phyloP scores from a whole-genome alignment of 1,140 invertebrate species.

The Pogonomyrmex barbatus region DNA sequence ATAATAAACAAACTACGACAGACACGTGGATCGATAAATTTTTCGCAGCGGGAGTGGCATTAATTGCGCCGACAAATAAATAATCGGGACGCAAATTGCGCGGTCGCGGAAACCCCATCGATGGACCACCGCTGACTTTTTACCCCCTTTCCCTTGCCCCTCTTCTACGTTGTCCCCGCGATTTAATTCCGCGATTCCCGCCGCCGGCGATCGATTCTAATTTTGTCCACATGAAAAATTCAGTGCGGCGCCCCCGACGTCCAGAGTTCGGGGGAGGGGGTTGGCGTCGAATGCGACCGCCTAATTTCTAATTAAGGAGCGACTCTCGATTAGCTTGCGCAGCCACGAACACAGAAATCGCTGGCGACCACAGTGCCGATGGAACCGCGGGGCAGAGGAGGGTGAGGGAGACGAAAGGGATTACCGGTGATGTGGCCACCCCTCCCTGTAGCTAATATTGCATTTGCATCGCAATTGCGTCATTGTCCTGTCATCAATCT shows the following conservation, averaged over 20 bases:
- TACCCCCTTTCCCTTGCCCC: no score
- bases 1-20: slow-evolving; percentile 42
- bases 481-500: slow-evolving; percentile 17
- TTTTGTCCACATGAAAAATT: slow-evolving; percentile 71
- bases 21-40: slow-evolving; percentile 44
- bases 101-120: slow-evolving; percentile 13
- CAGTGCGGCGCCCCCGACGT: slow-evolving; percentile 17
- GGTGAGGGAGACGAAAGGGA: not conserved
- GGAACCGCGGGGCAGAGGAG: no score
- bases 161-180: slow-evolving; percentile 4
- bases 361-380: slow-evolving; percentile 13
- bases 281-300: slow-evolving; percentile 46
- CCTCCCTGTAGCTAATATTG: slow-evolving; percentile 2
- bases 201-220: slow-evolving; percentile 66
- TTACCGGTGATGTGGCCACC: not conserved
- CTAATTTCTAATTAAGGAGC: slow-evolving; percentile 75
- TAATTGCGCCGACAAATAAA: slow-evolving; percentile 58
- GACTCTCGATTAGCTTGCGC: slow-evolving; percentile 63
- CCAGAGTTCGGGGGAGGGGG: not conserved
- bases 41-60: slow-evolving; percentile 26
- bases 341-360: slow-evolving; percentile 50
- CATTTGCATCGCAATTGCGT: slow-evolving; percentile 18
- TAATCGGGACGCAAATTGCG: slow-evolving; percentile 50
- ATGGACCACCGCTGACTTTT: slow-evolving; percentile 36
- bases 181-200: slow-evolving; percentile 46